Conservation (phyloP, 1,140 invertebrate genomes). For the Diploscapter pachys region DNA sequence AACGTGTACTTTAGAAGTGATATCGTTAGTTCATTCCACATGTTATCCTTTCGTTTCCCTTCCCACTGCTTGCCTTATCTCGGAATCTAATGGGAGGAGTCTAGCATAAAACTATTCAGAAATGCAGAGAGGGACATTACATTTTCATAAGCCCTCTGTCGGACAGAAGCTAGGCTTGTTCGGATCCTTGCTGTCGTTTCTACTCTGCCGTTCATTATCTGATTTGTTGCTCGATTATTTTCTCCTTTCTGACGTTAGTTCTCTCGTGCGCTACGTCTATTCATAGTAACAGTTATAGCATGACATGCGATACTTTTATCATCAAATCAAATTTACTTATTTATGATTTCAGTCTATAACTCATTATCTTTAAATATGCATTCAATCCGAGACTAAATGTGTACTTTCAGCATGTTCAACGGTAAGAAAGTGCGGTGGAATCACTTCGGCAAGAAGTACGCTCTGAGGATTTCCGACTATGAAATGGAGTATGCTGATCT, state of each 20-base stretch:
- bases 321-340: too few relatives aligned
- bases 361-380: background rate
- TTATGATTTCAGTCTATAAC: too few relatives aligned
- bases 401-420: constrained; percentile 35
- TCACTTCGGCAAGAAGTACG: constrained; percentile 49
- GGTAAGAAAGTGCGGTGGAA: constrained; percentile 48
- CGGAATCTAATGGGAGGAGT: too few relatives aligned
- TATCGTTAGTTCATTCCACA: background rate
- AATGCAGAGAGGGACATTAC: background rate
- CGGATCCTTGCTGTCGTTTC: too few relatives aligned
- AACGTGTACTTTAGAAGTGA: background rate
- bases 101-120: background rate
- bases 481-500: constrained; percentile 46
- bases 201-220: too few relatives aligned
- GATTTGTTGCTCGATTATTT: too few relatives aligned
- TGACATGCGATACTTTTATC: too few relatives aligned
- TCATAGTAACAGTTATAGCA: too few relatives aligned
- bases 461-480: constrained; percentile 40
- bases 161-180: too few relatives aligned
- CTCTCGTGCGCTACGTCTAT: too few relatives aligned
- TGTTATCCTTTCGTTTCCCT: background rate
- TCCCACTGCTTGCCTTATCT: background rate
- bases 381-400: background rate
- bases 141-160: background rate
- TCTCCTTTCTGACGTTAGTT: too few relatives aligned